A percentile compares a stretch with the other conserved stretches of the same genome.
Evolutionary conservation across 2,888 invertebrate genomes (phyloP).

Genomic region (Parasteatoda lunata): DNA sequence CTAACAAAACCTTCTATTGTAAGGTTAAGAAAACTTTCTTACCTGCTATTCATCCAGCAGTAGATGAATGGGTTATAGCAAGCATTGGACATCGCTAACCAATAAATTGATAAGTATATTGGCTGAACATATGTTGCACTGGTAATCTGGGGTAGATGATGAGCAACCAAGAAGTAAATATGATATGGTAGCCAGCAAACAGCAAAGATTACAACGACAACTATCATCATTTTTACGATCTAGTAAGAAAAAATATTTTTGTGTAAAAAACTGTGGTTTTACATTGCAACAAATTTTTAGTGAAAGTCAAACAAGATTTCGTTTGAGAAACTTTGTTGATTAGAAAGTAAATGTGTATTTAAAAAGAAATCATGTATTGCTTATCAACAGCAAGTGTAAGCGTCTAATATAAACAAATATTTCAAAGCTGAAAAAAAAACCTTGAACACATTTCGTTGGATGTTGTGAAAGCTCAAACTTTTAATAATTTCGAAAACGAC

Average conservation of each 20-base stretch:
- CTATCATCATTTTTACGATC: conserved; percentile 75
- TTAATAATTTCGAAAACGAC: too few species aligned
- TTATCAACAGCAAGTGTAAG: too few species aligned
- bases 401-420: too few species aligned
- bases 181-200: conserved; percentile 96
- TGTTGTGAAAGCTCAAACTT: too few species aligned
- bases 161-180: conserved; percentile 90
- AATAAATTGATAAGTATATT: conserved; percentile 88
- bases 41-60: conserved; percentile 76
- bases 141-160: conserved; percentile 84
- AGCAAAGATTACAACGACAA: conserved; percentile 75
- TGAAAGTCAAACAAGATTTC: neutral
- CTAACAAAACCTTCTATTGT: too few species aligned
- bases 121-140: conserved; percentile 85
- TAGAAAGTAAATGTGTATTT: too few species aligned
- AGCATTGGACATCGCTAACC: conserved; percentile 86
- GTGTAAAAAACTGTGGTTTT: too few species aligned
- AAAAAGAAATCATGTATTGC: too few species aligned
- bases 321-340: neutral
- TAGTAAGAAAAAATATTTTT: conserved; percentile 12
- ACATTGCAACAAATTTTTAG: neutral
- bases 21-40: too few species aligned
- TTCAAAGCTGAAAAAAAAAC: too few species aligned
- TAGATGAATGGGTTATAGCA: conserved; percentile 76
- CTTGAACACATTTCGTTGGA: too few species aligned